Percentiles rank a stretch among this genome's conserved stretches.
Conservation (phyloP, 2,113 vertebrate species). For the Agapornis roseicollis region DNA sequence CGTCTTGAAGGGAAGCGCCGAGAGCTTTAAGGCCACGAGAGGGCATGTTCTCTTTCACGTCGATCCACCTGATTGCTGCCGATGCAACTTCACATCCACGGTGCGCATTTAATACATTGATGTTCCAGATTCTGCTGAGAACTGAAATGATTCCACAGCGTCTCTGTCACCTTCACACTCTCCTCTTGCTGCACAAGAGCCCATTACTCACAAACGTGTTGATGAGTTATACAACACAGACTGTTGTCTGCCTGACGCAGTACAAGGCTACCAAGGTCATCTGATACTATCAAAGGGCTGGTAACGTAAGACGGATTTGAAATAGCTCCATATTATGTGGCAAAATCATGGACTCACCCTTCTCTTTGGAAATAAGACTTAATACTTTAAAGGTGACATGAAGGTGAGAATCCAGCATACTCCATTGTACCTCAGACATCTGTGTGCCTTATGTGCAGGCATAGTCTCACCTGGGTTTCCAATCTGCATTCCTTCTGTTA, state of each 20-base stretch:
- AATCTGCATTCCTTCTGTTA: neutral
- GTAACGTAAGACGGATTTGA: neutral
- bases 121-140: neutral
- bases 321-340: neutral
- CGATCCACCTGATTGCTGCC: neutral
- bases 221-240: neutral
- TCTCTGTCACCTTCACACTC: neutral
- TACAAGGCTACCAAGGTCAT: neutral
- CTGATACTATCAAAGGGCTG: neutral
- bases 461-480: neutral
- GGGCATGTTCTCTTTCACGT: neutral
- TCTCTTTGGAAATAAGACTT: neutral
- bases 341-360: neutral
- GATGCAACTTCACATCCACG: neutral
- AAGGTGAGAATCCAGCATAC: neutral
- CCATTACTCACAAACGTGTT: neutral
- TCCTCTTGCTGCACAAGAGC: neutral
- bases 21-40: neutral
- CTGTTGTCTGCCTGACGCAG: neutral
- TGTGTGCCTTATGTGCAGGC: neutral
- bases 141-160: neutral
- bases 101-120: neutral
- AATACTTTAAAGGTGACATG: neutral
- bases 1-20: rapidly evolving
- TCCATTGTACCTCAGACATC: neutral